Evolutionary conservation across 2,113 vertebrate species (phyloP).

Genomic region (Spea bombifrons): DNA sequence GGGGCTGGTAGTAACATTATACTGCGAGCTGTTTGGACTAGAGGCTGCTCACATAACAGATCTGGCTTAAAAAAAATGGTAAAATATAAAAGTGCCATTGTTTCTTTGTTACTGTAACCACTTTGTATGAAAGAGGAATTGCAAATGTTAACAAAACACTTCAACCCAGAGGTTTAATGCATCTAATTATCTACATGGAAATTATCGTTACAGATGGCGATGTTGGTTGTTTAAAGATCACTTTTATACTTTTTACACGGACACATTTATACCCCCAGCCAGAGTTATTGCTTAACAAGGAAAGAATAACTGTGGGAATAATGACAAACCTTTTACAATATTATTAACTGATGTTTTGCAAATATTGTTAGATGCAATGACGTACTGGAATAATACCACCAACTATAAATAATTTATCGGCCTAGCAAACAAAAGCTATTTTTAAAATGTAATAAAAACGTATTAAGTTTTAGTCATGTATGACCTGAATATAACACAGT

Average conservation of each 20-base stretch:
- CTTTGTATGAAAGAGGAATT: conserved; percentile 61
- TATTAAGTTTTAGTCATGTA: too few species aligned
- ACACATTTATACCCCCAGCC: neutral
- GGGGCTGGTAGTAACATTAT: conserved; percentile 65
- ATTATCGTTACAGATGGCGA: conserved; percentile 7
- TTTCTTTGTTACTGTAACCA: conserved; percentile 63
- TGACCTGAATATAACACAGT: too few species aligned
- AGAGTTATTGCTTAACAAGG: neutral
- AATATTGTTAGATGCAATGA: neutral
- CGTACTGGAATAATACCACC: neutral
- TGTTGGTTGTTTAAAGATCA: neutral
- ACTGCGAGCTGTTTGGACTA: conserved; percentile 53
- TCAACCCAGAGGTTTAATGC: conserved; percentile 27
- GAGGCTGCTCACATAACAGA: conserved; percentile 62
- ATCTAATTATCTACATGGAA: neutral
- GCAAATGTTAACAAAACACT: conserved; percentile 51
- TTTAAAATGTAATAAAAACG: too few species aligned
- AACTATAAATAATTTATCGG: neutral
- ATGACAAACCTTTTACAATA: neutral
- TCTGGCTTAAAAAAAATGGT: conserved; percentile 54
- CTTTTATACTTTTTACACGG: neutral
- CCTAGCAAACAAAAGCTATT: neutral
- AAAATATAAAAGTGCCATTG: conserved; percentile 68
- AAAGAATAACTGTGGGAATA: neutral
- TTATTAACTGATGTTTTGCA: neutral